A percentile compares a stretch with the other conserved stretches of the same genome.
Evolutionary conservation across 2,888 invertebrate genomes (phyloP).

Genomic region (Philaethria dido): DNA sequence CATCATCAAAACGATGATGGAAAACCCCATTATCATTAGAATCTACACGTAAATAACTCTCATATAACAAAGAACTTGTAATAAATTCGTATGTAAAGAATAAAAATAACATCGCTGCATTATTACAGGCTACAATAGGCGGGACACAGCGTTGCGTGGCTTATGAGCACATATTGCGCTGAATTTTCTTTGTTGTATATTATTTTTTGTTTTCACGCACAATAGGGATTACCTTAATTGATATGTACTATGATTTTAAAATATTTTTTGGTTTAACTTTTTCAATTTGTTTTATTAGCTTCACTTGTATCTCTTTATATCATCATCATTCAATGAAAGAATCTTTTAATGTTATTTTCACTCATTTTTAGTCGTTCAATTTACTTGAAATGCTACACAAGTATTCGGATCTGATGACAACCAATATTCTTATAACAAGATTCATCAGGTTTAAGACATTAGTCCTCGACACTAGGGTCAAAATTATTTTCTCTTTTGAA

Average conservation of each 20-base stretch:
- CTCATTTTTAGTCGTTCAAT: too few species aligned
- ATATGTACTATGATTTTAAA: constrained; percentile 4
- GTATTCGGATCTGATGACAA: too few species aligned
- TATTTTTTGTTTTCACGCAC: constrained; percentile 1
- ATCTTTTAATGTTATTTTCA: too few species aligned
- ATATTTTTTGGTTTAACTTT: not conserved
- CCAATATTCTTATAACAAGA: too few species aligned
- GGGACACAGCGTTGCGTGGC: constrained; percentile 26
- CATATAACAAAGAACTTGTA: constrained; percentile 31
- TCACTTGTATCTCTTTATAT: too few species aligned
- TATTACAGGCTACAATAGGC: constrained; percentile 34
- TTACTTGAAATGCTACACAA: too few species aligned
- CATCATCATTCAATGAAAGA: too few species aligned
- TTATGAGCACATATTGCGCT: constrained; percentile 20
- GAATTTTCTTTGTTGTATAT: constrained; percentile 16
- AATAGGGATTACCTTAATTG: constrained; percentile 8
- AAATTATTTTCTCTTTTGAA: too few species aligned
- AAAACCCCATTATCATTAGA: constrained; percentile 21
- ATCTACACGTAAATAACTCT: constrained; percentile 11
- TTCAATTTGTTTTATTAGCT: too few species aligned
- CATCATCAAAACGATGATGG: constrained; percentile 14
- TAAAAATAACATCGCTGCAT: constrained; percentile 33
- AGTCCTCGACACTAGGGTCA: too few species aligned
- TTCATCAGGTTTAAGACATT: too few species aligned
- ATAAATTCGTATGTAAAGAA: constrained; percentile 31